phyloP scores from a whole-genome alignment of 2,113 vertebrate species.

The Brachypteracias leptosomus region DNA sequence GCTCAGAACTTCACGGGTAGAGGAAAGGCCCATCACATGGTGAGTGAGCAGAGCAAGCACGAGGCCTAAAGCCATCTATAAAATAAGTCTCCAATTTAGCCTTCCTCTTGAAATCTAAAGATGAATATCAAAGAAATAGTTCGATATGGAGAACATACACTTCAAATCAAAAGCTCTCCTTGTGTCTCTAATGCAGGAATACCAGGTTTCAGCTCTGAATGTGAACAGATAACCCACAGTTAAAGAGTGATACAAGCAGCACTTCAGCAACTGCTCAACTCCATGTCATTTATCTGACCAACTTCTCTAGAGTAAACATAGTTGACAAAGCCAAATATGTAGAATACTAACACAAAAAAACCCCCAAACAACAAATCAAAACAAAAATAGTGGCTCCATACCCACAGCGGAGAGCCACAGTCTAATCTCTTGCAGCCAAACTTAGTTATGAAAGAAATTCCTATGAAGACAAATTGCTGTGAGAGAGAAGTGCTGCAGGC shows the following conservation, averaged over 20 bases:
- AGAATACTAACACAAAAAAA: neutral
- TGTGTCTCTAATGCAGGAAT: neutral
- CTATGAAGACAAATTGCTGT: neutral
- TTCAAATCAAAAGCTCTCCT: slow-evolving; percentile 20
- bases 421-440: neutral
- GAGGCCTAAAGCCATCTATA: neutral
- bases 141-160: neutral
- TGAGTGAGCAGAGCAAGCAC: neutral
- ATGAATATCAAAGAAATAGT: slow-evolving; percentile 1
- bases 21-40: neutral
- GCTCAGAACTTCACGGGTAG: neutral
- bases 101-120: neutral
- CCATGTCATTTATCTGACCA: neutral
- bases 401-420: neutral
- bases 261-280: neutral
- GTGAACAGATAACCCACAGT: neutral
- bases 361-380: neutral
- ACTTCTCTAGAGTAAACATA: slow-evolving; percentile 8
- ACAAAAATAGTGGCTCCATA: neutral
- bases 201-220: neutral
- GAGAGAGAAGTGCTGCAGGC: neutral
- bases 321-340: neutral
- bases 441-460: slow-evolving; percentile 4
- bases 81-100: slow-evolving; percentile 1
- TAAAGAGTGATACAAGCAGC: neutral